Evolutionary conservation across 2,888 invertebrate genomes (phyloP).

Genomic region (Ommatoiulus sabulosus): DNA sequence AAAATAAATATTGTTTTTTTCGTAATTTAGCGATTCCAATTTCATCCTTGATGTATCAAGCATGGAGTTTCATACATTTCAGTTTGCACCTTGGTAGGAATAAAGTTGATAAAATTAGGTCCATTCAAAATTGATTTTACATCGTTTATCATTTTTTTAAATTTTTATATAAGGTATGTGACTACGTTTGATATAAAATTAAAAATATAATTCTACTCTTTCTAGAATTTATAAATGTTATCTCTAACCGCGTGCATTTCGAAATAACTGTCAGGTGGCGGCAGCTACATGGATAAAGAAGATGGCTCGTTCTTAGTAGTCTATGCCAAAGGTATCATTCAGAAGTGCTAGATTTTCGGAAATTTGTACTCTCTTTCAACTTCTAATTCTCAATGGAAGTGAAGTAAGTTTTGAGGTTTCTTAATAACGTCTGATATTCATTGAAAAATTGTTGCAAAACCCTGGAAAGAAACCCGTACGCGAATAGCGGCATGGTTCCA

Average conservation of each 20-base stretch:
- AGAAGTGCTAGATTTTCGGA: neutral
- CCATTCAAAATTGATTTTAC: too few species aligned
- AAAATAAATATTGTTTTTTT: too few species aligned
- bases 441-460: neutral
- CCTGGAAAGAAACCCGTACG: neutral
- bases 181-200: too few species aligned
- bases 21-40: neutral
- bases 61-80: neutral
- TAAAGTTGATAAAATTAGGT: neutral
- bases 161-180: too few species aligned
- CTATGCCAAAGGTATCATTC: neutral
- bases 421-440: too few species aligned
- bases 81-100: neutral
- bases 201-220: too few species aligned
- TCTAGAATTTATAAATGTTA: neutral
- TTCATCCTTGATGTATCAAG: neutral
- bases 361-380: neutral
- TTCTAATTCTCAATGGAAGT: constrained; percentile 4
- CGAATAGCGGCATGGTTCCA: neutral
- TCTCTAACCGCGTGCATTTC: neutral
- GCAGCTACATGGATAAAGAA: neutral
- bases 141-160: too few species aligned
- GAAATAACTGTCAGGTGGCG: constrained; percentile 39
- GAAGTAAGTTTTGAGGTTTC: neutral
- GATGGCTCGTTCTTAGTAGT: constrained; percentile 1